Base-by-base conservation (phyloP, 1,140 invertebrate species). In the Nymphalis io region DNA sequence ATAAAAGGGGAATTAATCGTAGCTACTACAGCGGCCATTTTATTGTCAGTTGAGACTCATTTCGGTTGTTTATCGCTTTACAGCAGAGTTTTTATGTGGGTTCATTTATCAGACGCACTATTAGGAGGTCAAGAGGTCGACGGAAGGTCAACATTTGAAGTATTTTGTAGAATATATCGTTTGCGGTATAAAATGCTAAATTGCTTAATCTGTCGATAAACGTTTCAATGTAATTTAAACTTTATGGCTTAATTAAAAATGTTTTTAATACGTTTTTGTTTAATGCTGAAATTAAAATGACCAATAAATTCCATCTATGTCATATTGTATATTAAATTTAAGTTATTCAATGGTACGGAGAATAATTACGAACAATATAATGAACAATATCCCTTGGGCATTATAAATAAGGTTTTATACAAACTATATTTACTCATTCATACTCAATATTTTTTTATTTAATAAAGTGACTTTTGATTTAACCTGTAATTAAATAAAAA, bases 1-100 rank as follows among this genome's bases (percentile, higher is more conserved):
- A 79, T 78, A 83, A 82, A 83, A 79, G 75, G 82, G 76, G 74
- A 81, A 79, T 85, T 84, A 85, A 84, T 85, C 72, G 82, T 53
- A 55, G 57, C 65, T 70, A 23, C 76, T 70, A 75, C 76, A 67
- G 76, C 65, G 70, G 76, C 72, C 73, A 70, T 83, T 86, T 83
- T 83, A 83, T 78, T 74, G 78, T 66, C 73, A 79, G 76, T 82
- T 80, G 76, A 78, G 77, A 78, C 76, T 83, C 83, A 85, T 84
- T 85, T 80, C 73, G 76, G 70, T 85, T 82, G 76, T 83, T 81
- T 80, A 81, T 70, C 78, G 71, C 73, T 79, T 76, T 73, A 72
- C 70, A 62, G 74, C 67, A 61, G 68, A 74, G 71, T 79, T 79
- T 79, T 79, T 77, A 73, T 73, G 68, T 69, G 65, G 55, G 65